Percentiles rank a stretch among this genome's conserved stretches.
These are phyloP conservation scores for Chaetorhynchus papuensis DNA, from an alignment of 2,113 vertebrate species.

Conservation along the genomic window DNA sequence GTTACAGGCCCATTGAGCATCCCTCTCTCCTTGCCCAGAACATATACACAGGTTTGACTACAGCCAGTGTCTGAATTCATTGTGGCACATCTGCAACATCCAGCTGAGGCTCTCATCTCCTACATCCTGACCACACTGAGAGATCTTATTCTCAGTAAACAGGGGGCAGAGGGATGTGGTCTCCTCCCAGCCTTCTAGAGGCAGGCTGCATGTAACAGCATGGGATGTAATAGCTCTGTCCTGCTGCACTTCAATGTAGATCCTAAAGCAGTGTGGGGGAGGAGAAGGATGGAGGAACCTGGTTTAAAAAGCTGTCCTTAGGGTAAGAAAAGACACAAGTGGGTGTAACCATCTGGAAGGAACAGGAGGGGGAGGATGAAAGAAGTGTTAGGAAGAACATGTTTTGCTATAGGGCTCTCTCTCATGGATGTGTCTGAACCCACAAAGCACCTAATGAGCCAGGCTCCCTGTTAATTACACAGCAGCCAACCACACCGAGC, in stretches of 20 bases:
- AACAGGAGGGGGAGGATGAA: slow-evolving; percentile 52
- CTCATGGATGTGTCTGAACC: neutral
- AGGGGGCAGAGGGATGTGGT: neutral
- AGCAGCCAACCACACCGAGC: neutral
- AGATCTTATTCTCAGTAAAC: neutral
- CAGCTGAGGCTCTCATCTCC: neutral
- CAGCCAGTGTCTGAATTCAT: neutral
- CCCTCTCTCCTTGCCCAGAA: neutral
- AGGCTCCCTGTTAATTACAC: neutral
- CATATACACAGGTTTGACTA: neutral
- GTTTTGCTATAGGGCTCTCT: slow-evolving; percentile 43
- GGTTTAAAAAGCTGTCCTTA: slow-evolving; percentile 51
- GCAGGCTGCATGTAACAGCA: neutral
- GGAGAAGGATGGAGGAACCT: slow-evolving; percentile 13
- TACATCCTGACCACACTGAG: neutral
- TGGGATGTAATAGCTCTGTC: neutral
- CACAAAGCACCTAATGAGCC: neutral
- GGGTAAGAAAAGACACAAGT: slow-evolving; percentile 65
- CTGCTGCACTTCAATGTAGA: neutral
- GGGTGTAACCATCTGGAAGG: slow-evolving; percentile 62
- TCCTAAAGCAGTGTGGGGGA: neutral
- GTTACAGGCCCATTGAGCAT: neutral
- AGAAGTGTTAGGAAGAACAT: slow-evolving; percentile 49
- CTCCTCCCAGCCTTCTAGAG: neutral
- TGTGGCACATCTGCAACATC: neutral